Evolutionary conservation across 2,113 vertebrate species (phyloP).

Genomic region (Potamarius usumacintae): DNA sequence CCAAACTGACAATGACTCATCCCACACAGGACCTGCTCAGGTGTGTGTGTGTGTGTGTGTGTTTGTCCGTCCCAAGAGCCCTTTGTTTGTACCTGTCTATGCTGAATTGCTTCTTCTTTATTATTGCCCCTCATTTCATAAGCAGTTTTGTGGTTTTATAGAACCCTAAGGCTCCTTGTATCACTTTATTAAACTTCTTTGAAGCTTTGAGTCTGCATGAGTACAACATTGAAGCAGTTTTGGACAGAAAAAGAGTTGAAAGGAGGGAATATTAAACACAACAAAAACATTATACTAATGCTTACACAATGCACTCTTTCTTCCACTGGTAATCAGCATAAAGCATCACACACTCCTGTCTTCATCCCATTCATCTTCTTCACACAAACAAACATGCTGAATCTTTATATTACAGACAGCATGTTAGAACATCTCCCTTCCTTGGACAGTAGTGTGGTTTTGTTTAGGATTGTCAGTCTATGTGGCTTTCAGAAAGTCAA

Average conservation of each 20-base stretch:
- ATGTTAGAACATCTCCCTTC: conserved; percentile 1
- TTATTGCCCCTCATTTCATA: conserved; percentile 25
- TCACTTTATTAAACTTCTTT: not conserved
- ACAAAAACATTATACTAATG: not conserved
- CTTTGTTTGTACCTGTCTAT: conserved; percentile 39
- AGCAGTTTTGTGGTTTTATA: not conserved
- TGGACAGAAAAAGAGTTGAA: not conserved
- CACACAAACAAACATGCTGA: not conserved
- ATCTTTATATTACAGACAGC: conserved; percentile 1
- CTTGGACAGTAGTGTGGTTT: not conserved
- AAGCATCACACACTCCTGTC: not conserved
- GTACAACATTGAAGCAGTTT: not conserved
- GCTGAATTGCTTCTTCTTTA: conserved; percentile 17
- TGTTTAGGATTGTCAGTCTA: not conserved
- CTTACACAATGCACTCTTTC: not conserved
- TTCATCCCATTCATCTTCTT: not conserved
- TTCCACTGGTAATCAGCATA: not conserved
- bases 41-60: conserved; percentile 49
- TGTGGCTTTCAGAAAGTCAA: not conserved
- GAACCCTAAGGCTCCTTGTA: not conserved
- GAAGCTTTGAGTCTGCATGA: not conserved
- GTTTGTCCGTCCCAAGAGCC: conserved; percentile 36
- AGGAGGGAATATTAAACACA: not conserved
- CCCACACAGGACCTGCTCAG: conserved; percentile 49
- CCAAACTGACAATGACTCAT: conserved; percentile 51